Evolutionary conservation across 2,113 vertebrate genomes (phyloP).

Genomic region (Anarhynchus alexandrinus): DNA sequence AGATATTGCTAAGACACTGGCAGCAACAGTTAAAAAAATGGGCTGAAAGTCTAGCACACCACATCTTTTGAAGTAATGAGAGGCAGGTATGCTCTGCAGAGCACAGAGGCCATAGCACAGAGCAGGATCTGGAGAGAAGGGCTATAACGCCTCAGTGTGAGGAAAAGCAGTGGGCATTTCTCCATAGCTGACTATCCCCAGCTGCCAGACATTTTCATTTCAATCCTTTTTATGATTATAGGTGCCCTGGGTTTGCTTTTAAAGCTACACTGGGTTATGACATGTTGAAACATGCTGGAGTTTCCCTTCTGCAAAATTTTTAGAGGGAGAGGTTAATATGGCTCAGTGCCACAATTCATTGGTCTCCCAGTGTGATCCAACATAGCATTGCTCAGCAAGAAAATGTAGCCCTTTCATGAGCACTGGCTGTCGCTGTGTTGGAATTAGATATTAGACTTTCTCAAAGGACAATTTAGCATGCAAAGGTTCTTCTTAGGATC

Average conservation of each 20-base stretch:
- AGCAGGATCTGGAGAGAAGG: background rate
- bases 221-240: background rate
- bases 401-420: slow-evolving; percentile 23
- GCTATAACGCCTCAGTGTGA: background rate
- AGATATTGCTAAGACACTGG: background rate
- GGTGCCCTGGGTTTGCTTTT: background rate
- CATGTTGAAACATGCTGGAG: background rate
- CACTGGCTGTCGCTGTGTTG: background rate
- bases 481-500: background rate
- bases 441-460: background rate
- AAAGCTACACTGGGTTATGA: background rate
- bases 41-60: background rate
- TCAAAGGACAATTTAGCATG: background rate
- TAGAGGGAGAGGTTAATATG: background rate
- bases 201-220: background rate
- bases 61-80: background rate
- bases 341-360: slow-evolving; percentile 10
- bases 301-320: slow-evolving; percentile 14
- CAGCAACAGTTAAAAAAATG: background rate
- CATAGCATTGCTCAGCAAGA: slow-evolving; percentile 1
- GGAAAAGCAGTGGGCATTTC: background rate
- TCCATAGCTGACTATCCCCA: background rate
- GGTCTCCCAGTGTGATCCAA: background rate
- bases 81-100: background rate
- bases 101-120: background rate